Conservation (phyloP, 1,140 invertebrate species). For the Nephila pilipes region DNA sequence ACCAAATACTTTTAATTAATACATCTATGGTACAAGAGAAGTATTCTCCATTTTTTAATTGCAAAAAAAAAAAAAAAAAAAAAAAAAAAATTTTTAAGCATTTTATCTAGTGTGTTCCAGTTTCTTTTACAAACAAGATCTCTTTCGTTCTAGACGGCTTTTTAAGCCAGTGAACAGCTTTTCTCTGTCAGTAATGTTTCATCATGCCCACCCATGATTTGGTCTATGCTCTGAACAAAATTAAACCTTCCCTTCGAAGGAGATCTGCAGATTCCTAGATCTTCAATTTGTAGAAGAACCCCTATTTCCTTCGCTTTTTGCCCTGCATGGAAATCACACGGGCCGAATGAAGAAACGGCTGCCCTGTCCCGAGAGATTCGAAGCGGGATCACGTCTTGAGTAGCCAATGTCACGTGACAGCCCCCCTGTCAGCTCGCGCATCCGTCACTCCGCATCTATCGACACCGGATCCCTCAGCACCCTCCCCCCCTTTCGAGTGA, state of each 20-base stretch:
- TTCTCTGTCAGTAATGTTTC: too few species aligned
- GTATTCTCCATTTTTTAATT: too few species aligned
- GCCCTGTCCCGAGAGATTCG: not conserved
- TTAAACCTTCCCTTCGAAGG: not conserved
- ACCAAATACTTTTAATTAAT: too few species aligned
- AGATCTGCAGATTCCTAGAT: not conserved
- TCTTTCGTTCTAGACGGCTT: too few species aligned
- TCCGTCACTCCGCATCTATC: conserved; percentile 62
- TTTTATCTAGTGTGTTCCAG: too few species aligned
- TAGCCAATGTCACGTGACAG: conserved; percentile 66
- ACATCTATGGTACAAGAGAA: too few species aligned
- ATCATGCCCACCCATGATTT: too few species aligned
- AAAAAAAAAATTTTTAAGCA: too few species aligned
- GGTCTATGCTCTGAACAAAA: too few species aligned
- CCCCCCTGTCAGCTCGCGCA: conserved; percentile 62
- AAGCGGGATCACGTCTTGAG: conserved; percentile 53
- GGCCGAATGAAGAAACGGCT: not conserved
- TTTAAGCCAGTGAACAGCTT: too few species aligned
- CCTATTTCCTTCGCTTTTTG: not conserved
- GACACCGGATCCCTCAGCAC: not conserved
- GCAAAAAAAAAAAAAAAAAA: too few species aligned
- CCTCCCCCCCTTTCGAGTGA: not conserved
- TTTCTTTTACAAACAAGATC: too few species aligned
- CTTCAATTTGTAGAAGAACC: not conserved
- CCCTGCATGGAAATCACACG: not conserved